phyloP scores from a whole-genome alignment of 2,113 vertebrate species.

The Chlorodrepanis virens region DNA sequence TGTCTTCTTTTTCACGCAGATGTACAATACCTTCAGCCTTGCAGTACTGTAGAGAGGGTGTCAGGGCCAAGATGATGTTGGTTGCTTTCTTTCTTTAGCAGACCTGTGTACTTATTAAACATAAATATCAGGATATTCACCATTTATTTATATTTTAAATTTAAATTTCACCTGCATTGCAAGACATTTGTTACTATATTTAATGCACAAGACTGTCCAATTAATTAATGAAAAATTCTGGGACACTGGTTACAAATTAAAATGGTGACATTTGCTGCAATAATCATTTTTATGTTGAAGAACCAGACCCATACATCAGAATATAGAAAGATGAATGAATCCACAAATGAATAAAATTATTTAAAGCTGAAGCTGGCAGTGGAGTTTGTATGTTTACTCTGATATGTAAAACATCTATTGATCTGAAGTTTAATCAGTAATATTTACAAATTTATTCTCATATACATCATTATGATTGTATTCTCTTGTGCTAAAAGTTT shows the following conservation, averaged over 20 bases:
- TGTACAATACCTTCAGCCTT: neutral
- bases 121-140: slow-evolving; percentile 1
- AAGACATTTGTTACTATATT: slow-evolving; percentile 22
- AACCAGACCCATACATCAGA: slow-evolving; percentile 3
- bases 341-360: neutral
- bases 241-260: slow-evolving; percentile 18
- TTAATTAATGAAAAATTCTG: neutral
- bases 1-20: neutral
- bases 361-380: neutral
- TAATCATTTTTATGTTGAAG: slow-evolving; percentile 4
- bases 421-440: neutral
- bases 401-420: neutral
- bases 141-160: slow-evolving; percentile 23
- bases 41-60: neutral
- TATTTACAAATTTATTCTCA: neutral
- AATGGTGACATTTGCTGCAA: neutral
- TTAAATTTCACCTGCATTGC: slow-evolving; percentile 13
- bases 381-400: neutral
- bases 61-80: neutral
- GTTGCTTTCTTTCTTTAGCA: neutral
- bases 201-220: slow-evolving; percentile 13
- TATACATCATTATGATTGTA: neutral
- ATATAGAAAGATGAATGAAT: neutral
- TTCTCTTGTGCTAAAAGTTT: neutral
- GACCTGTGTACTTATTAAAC: neutral